Conservation (phyloP, 2,797 vertebrate genomes). For the Hoplostethus mediterraneus region DNA sequence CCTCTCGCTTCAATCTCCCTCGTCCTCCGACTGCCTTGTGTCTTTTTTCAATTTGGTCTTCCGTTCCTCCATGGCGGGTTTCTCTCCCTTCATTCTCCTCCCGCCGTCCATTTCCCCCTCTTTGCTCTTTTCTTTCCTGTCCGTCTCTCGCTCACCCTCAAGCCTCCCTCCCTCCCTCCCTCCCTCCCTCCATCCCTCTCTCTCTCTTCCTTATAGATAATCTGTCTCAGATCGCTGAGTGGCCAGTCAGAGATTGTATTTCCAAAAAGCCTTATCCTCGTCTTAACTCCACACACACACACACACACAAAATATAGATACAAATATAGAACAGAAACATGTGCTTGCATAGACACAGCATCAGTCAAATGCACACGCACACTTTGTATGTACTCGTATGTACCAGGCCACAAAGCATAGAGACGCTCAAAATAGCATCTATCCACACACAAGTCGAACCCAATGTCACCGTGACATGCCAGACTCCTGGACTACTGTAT, state of each 20-base stretch:
- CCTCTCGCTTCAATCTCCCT: constrained; percentile 38
- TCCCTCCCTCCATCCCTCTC: constrained; percentile 4
- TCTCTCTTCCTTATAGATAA: constrained; percentile 7
- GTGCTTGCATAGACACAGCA: too few relatives aligned
- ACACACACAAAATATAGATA: not conserved
- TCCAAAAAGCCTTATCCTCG: constrained; percentile 15
- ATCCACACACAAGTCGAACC: constrained; percentile 40
- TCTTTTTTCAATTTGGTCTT: not conserved
- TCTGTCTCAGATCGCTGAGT: constrained; percentile 12
- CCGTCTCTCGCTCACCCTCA: not conserved
- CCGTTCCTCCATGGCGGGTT: constrained; percentile 16
- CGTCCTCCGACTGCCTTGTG: constrained; percentile 43
- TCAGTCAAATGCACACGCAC: not conserved
- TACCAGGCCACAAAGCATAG: constrained; percentile 12
- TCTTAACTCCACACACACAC: not conserved
- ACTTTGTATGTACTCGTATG: not conserved
- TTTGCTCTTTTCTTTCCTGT: constrained; percentile 3
- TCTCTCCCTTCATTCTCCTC: not conserved
- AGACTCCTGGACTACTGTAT: constrained; percentile 29
- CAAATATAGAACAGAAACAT: constrained; percentile 3
- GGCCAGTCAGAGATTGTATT: not conserved
- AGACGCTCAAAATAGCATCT: constrained; percentile 46
- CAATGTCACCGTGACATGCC: constrained; percentile 62
- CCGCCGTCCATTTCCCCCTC: not conserved
- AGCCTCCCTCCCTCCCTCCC: not conserved